A percentile compares a stretch with the other conserved stretches of the same genome.
These are phyloP conservation scores for Camarhynchus parvulus DNA, from an alignment of 2,113 vertebrate species.

Conservation along the genomic window DNA sequence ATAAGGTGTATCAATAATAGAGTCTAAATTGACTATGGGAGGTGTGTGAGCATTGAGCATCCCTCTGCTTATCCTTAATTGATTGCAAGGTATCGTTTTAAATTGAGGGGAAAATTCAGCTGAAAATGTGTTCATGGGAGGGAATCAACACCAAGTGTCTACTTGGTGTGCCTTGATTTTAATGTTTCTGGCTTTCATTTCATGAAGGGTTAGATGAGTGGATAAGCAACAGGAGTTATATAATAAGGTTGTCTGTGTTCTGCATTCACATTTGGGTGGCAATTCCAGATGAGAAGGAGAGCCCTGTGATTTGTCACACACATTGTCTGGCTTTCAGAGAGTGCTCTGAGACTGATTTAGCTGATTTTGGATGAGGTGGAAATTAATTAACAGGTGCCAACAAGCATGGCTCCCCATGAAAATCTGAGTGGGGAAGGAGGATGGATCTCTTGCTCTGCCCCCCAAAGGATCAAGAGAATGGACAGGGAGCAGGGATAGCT, in stretches of 20 bases:
- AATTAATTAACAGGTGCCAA: neutral
- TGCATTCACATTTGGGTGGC: neutral
- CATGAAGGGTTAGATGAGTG: neutral
- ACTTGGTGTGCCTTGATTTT: neutral
- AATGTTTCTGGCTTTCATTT: neutral
- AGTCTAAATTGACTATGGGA: neutral
- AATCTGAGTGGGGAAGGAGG: neutral
- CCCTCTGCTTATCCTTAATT: neutral
- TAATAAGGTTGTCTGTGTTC: conserved; percentile 1
- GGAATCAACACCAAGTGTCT: neutral
- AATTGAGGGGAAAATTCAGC: neutral
- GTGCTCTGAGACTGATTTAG: neutral
- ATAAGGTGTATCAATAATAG: neutral
- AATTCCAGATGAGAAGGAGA: neutral
- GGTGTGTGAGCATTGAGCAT: neutral
- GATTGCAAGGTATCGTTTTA: neutral
- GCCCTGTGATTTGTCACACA: neutral
- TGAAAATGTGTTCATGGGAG: neutral
- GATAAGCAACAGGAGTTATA: neutral
- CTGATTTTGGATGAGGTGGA: neutral
- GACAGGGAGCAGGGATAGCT: neutral
- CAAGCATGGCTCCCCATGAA: neutral
- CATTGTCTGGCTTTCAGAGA: neutral
- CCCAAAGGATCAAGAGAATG: rapidly evolving
- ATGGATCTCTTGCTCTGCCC: neutral